Evolutionary conservation across 2,113 vertebrate species (phyloP).

Genomic region (Charadrius vociferus): DNA sequence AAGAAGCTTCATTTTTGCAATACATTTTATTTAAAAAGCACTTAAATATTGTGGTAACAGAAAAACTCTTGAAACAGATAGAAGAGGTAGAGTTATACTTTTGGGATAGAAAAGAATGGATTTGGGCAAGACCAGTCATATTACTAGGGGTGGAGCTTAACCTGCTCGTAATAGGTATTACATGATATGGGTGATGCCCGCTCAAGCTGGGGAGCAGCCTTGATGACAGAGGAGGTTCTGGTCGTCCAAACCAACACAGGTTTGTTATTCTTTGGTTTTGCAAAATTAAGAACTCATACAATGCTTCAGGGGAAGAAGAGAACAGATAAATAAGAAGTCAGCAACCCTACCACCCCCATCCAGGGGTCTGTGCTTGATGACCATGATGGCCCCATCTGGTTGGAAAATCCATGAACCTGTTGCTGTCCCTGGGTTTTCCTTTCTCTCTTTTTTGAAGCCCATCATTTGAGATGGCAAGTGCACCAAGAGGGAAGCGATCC

Average conservation of each 20-base stretch:
- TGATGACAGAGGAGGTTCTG: neutral
- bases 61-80: neutral
- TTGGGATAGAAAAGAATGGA: neutral
- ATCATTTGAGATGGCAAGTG: neutral
- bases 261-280: neutral
- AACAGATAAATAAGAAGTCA: neutral
- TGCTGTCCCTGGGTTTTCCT: neutral
- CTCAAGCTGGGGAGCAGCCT: neutral
- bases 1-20: neutral
- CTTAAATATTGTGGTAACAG: neutral
- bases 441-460: neutral
- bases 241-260: neutral
- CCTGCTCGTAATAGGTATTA: neutral
- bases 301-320: fast-evolving
- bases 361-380: fast-evolving
- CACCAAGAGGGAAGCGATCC: neutral
- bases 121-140: neutral
- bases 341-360: neutral
- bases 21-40: neutral
- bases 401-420: neutral
- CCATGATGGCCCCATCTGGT: neutral
- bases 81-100: neutral
- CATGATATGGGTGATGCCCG: fast-evolving
- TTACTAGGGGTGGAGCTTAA: neutral
- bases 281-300: neutral